Base-by-base conservation (phyloP, 2,888 invertebrate species). In the Polyommatus icarus region DNA sequence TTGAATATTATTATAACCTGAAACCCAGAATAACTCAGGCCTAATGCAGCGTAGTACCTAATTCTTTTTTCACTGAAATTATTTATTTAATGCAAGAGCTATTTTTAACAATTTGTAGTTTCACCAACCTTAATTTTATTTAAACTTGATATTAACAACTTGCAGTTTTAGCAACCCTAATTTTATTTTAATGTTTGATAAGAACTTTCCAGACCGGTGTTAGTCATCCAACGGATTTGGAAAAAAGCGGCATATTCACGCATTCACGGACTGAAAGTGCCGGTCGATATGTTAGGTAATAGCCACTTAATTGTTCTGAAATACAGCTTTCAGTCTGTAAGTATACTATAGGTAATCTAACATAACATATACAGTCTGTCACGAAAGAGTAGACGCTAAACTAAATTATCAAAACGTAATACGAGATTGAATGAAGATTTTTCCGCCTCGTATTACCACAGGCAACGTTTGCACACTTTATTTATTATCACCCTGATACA, bases 231-330 rank as follows among this genome's bases (percentile, higher is more conserved):
- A 61, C 61, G 61, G 20, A 61, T 20, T 61, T 8, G 24, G 61
- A 72, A 72, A 72, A 72, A 72, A 72, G 46, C 46, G 24, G 36
- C 71, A 36, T 8, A 32, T n/a, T 71, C 36, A 73, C 73, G 73
- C 73, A 73, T 73, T 72, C 20, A 40, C 36, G 32, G 36, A 10
- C 40, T n/a, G 3, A 24, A 73, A 73, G 50, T 73, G 50, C 73
- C 73, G 73, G 73, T 73, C 73, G 73, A 73, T 73, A 73, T 20
- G 73, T 73, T 73, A 73, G 73, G 73, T 73, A 73, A 73, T 73
- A 73, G 40, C 12, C 73, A 24, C 50, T 50, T 46, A 50, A 73
- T 73, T 73, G 46, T 72, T 36, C 24, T 73, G 50, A 73, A 73
- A 73, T 73, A 36, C 36, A 36, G 36, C 8, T 0, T 18, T 71